Base-by-base conservation (phyloP, 2,113 vertebrate genomes). In the Mustela lutreola region DNA sequence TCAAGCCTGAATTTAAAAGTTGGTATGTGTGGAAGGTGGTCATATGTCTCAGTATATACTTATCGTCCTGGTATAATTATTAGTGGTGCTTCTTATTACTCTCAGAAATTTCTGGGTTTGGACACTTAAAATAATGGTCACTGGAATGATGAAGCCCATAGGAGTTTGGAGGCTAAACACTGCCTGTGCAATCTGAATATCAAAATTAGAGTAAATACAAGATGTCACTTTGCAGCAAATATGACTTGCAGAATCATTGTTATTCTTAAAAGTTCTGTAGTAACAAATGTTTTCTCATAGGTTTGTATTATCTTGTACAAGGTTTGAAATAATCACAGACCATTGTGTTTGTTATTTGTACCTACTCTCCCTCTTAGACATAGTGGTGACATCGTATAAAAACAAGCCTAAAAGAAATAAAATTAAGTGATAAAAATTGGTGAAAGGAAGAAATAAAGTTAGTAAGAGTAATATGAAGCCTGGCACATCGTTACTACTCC, bases 281-380 rank as follows among this genome's bases (percentile, higher is more conserved):
- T 15, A 91, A n/a, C 42, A 62, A 70, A 33, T 70, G n/a, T 6
- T 92, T n/a, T 94, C 90, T 92, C 31, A 88, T 36, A 31, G 28
- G 1, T 93, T 21, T 63, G 31, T 63, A 70, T 53, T 14, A 80
- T 71, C 94, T 92, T 96, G 76, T 88, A 6, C 14, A 95, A 84
- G 90, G 2, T 16, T 93, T 84, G 36, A 92, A 76, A 70, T 89
- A 67, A 73, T 92, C 70, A 65, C 4, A 78, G 42, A 58, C 39
- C 60, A 65, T 76, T 88, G 81, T 92, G 21, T 48, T 67, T 90
- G 12, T 65, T 92, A 42, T 71, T 80, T 91, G 39, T n/a, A 62
- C 5, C 10, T 15, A 58, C 31, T 53, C 24, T 95, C 60, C 75
- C 76, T 80, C 89, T 95, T 50, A 92, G 95, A 90, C 15, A 89